Conservation (phyloP, 92 coral and sea anemone genomes). For the Siderastrea radians region DNA sequence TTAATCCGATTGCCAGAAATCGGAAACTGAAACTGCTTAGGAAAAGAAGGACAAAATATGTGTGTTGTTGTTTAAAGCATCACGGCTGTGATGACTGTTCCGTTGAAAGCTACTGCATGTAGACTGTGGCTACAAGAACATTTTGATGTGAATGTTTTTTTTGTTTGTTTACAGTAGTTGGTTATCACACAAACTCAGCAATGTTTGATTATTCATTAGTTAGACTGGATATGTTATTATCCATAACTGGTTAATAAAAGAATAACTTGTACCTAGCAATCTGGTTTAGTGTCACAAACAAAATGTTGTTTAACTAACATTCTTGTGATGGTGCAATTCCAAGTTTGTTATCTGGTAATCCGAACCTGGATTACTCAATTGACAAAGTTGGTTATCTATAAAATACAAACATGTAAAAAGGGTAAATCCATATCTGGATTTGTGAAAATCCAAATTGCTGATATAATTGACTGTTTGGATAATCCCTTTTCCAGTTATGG, state of each 20-base stretch:
- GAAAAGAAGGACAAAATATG: neutral
- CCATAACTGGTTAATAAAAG: slow-evolving; percentile 1
- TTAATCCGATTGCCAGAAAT: neutral
- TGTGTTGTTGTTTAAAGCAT: slow-evolving; percentile 6
- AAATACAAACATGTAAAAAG: slow-evolving; percentile 34
- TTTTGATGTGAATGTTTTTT: slow-evolving; percentile 41
- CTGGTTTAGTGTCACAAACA: slow-evolving; percentile 27
- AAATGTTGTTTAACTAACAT: neutral
- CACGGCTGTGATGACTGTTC: slow-evolving; percentile 41
- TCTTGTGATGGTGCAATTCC: slow-evolving; percentile 34
- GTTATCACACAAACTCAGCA: slow-evolving; percentile 29
- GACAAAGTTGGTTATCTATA: slow-evolving; percentile 38
- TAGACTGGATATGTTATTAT: neutral
- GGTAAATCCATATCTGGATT: slow-evolving; percentile 39
- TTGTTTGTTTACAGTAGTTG: slow-evolving; percentile 19
- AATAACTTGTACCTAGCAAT: slow-evolving; percentile 17
- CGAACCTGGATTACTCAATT: slow-evolving; percentile 41
- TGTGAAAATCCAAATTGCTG: slow-evolving; percentile 47
- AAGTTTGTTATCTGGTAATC: slow-evolving; percentile 40
- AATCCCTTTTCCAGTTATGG: slow-evolving; percentile 32
- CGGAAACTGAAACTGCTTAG: neutral
- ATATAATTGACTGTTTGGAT: slow-evolving; percentile 27
- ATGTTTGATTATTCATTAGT: slow-evolving; percentile 23
- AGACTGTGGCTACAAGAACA: slow-evolving; percentile 6
- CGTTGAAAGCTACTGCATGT: slow-evolving; percentile 18